Base-by-base conservation (phyloP, 2,888 invertebrate genomes). In the Apocheima hispidaria region DNA sequence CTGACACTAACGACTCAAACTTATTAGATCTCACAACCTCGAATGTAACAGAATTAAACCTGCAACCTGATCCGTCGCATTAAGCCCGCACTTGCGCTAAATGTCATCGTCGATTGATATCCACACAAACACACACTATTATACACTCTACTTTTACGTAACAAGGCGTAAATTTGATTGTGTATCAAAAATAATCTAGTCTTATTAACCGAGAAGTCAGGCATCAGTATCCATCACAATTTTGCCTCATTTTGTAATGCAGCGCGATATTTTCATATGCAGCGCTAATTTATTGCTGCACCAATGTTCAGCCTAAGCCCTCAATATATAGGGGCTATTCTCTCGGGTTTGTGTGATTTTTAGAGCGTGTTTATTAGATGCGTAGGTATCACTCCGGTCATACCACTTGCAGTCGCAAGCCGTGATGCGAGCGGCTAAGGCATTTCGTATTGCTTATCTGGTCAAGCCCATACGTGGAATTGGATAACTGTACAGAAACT, bases 151-250 rank as follows among this genome's bases (percentile, higher is more conserved):
- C 30, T 7, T 5, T 14, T 33, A 44, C 12, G 2, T 7, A 16
- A 2, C 30, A 61, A 61, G 38, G 63, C 52, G n/a, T 12, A 35
- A 66, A 78, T 69, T 82, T 40, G 49, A 62, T 60, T 60, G 63
- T 20, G 30, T 30, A 48, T 60, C 52, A 54, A 66, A 74, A 69
- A 77, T 79, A 83, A 82, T 85, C 84, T 82, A 78, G 85, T 85
- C 88, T 90, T 88, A 90, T 89, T 91, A 89, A 87, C 81, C 81
- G 82, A 78, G 84, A 80, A 84, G 86, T 33, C 88, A 81, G 83
- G 81, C 87, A 89, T 90, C 88, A 88, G 84, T 88, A 91, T 91
- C 88, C 88, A 92, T 92, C 92, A 91, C 90, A 90, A 91, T 91
- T 91, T 86, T 84, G 87, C 88, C 86, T 90, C 89, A 89, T 90